Evolutionary conservation across 2,888 invertebrate species (phyloP).

Genomic region (Peribatodes rhomboidaria): DNA sequence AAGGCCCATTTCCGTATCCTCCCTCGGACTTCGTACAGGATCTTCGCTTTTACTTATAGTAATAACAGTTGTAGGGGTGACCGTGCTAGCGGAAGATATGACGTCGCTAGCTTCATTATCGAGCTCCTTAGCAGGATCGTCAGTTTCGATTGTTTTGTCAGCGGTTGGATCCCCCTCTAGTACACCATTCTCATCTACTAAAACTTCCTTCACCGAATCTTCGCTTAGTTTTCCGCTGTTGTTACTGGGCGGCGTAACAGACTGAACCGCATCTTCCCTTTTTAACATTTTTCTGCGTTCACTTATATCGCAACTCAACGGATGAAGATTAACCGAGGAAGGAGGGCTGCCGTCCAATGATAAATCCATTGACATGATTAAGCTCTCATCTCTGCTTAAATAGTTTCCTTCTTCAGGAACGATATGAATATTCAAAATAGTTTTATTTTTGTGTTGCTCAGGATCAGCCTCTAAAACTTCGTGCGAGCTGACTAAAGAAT

Average conservation of each 20-base stretch:
- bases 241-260: slow-evolving; percentile 80
- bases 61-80: slow-evolving; percentile 52
- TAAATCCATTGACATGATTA: slow-evolving; percentile 76
- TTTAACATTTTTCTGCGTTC: slow-evolving; percentile 80
- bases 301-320: slow-evolving; percentile 74
- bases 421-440: slow-evolving; percentile 79
- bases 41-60: slow-evolving; percentile 44
- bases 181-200: slow-evolving; percentile 52
- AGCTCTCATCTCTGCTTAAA: slow-evolving; percentile 78
- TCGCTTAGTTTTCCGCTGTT: slow-evolving; percentile 81
- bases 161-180: slow-evolving; percentile 37
- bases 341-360: slow-evolving; percentile 79
- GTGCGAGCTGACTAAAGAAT: slow-evolving; percentile 71
- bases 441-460: slow-evolving; percentile 70
- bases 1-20: slow-evolving; percentile 41
- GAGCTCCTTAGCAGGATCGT: slow-evolving; percentile 28
- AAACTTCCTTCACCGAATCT: slow-evolving; percentile 71
- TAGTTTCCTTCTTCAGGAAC: slow-evolving; percentile 75
- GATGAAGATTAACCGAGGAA: slow-evolving; percentile 75
- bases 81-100: slow-evolving; percentile 54
- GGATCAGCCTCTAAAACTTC: slow-evolving; percentile 69
- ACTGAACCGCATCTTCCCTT: slow-evolving; percentile 83
- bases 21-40: slow-evolving; percentile 48
- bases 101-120: slow-evolving; percentile 50
- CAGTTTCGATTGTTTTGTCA: slow-evolving; percentile 33